phyloP scores from a whole-genome alignment of 37 sponge, comb jelly and placozoan genomes.

The Beroe forskalii region DNA sequence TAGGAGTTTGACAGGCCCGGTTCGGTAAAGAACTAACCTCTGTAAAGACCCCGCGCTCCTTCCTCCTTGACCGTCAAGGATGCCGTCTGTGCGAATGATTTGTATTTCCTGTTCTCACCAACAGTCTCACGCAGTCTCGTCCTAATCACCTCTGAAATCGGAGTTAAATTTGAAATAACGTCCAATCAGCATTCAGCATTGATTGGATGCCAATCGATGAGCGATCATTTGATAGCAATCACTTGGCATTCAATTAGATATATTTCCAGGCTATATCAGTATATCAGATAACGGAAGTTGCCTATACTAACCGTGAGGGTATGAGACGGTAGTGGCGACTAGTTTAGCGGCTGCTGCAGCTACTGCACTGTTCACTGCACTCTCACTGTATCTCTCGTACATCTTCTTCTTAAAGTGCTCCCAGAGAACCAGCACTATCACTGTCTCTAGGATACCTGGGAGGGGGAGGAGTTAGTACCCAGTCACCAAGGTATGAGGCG shows the following conservation, averaged over 20 bases:
- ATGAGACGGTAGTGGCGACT: conserved; percentile 15
- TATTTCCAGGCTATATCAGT: too few species aligned
- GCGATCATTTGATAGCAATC: too few species aligned
- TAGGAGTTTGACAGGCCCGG: too few species aligned
- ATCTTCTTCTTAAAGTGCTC: conserved; percentile 58
- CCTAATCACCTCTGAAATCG: conserved; percentile 29
- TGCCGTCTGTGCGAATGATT: conserved; percentile 14
- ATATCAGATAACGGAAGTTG: too few species aligned
- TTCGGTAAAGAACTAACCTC: conserved; percentile 50
- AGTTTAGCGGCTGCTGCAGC: conserved; percentile 57
- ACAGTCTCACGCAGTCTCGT: conserved; percentile 8
- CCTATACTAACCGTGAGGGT: conserved; percentile 64
- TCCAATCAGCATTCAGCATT: too few species aligned
- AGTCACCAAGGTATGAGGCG: background rate
- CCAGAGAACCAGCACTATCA: conserved; percentile 27
- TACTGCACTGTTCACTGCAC: conserved; percentile 1
- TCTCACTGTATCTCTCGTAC: background rate
- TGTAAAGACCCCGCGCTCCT: conserved; percentile 23
- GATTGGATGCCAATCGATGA: too few species aligned
- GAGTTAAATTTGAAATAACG: background rate
- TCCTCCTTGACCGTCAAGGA: conserved; percentile 8
- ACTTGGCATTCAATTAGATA: too few species aligned
- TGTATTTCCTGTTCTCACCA: conserved; percentile 29
- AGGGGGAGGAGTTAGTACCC: too few species aligned
- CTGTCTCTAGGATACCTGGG: conserved; percentile 42